These are phyloP conservation scores for Sebastes fasciatus DNA, from an alignment of 2,113 vertebrate genomes.

Conservation along the genomic window DNA sequence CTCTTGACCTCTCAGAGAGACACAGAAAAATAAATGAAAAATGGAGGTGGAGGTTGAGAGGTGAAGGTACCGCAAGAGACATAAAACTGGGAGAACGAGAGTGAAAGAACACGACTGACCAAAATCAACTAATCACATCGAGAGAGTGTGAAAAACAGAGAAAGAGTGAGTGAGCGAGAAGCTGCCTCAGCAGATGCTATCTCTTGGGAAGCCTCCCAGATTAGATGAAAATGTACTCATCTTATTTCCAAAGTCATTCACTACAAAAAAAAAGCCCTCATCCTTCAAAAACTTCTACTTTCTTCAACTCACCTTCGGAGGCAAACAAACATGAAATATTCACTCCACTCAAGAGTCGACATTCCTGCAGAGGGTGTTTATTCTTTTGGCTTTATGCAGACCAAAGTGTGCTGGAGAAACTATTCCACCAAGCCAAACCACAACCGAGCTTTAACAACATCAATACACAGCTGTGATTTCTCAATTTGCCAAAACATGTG, in stretches of 20 bases:
- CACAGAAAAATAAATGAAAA: neutral
- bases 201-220: conserved; percentile 26
- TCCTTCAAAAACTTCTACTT: conserved; percentile 1
- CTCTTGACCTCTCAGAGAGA: neutral
- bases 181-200: conserved; percentile 45
- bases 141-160: neutral
- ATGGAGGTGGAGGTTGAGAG: neutral
- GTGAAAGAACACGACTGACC: neutral
- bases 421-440: neutral
- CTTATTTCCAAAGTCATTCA: conserved; percentile 41
- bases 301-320: conserved; percentile 30
- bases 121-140: neutral
- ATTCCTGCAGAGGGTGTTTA: conserved; percentile 23
- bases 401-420: neutral
- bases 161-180: neutral
- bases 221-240: conserved; percentile 36
- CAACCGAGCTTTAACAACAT: neutral
- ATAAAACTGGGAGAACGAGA: neutral
- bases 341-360: conserved; percentile 1
- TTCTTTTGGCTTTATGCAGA: neutral
- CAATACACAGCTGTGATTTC: neutral
- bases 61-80: neutral
- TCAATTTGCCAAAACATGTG: neutral
- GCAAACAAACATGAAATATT: conserved; percentile 28
- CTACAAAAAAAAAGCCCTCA: neutral